Base-by-base conservation (phyloP, 37 sponge, comb jelly and placozoan species). In the Lycopodina hypogea region DNA sequence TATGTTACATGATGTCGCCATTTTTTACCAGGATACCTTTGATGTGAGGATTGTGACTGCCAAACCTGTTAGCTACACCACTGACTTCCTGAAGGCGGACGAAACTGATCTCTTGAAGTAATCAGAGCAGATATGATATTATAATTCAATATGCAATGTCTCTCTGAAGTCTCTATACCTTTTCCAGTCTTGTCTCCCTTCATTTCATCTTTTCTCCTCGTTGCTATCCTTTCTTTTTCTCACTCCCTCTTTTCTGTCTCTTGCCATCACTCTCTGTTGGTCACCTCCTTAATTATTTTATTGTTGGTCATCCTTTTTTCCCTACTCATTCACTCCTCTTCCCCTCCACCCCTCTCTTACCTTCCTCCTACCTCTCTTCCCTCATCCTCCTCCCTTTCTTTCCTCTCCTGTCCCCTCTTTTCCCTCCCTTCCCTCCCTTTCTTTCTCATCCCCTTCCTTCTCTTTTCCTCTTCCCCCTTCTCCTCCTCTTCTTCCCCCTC, bases 31-130 rank as follows among this genome's bases (percentile, higher is more conserved):
- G 90, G 96, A 95, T 52, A 93, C 94, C 6, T 96, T 96, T 88
- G 97, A 96, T 68, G 51, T 87, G 21, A 91, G 97, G 19, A 83
- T 96, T 21, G 77, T 96, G 63, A 71, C 93, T 55, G 92, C 96
- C 7, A 83, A 74, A 26, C 99, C 99, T 0, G 80, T 87, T 36
- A 82, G 84, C 15, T 90, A 96, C 79, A 86, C 78, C 4, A 83
- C 85, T 6, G 83, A 95, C 84, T 98, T 98, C 72, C 55, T 81
- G 37, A 87, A 86, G 61, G 83, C 88, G 0, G 52, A 80, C 26
- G 99, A 98, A 67, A 80, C 81, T 3, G 90, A 87, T 37, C 78
- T 98, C 1, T 77, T 93, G 68, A 86, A 84, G 93, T 94, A 30
- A 67, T 82, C 50, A 33, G 4, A 39, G 2, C 38, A 2, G 53